phyloP scores from a whole-genome alignment of 2,113 vertebrate species.

The Tautogolabrus adspersus region DNA sequence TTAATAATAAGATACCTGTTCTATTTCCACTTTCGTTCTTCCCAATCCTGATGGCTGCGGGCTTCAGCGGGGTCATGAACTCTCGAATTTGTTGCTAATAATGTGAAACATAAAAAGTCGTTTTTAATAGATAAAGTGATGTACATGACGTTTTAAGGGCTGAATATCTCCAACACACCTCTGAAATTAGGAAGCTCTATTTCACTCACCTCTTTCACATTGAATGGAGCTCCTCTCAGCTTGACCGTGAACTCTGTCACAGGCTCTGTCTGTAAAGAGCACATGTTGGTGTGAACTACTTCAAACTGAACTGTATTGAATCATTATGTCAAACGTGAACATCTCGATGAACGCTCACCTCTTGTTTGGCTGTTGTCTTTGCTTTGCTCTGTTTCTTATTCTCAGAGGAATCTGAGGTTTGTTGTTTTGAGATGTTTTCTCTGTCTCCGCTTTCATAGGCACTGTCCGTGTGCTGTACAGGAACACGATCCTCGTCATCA shows the following conservation, averaged over 20 bases:
- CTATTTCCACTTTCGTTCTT: slow-evolving; percentile 87
- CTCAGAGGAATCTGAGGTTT: slow-evolving; percentile 15
- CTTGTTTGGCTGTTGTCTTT: slow-evolving; percentile 62
- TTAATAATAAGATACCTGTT: slow-evolving; percentile 80
- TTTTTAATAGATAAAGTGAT: not conserved
- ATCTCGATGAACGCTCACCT: slow-evolving; percentile 48
- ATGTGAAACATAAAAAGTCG: slow-evolving; percentile 1
- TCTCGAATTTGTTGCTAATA: slow-evolving; percentile 90
- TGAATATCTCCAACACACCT: not conserved
- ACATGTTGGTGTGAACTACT: not conserved
- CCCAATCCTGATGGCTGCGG: slow-evolving; percentile 89
- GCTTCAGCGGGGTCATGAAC: slow-evolving; percentile 92
- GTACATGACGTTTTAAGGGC: not conserved
- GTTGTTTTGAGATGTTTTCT: slow-evolving; percentile 45
- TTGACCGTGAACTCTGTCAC: slow-evolving; percentile 89
- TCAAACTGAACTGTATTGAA: not conserved
- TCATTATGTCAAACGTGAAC: not conserved
- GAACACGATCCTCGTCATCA: slow-evolving; percentile 12
- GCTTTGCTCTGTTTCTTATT: slow-evolving; percentile 21
- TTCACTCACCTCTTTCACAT: slow-evolving; percentile 87
- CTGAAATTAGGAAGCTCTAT: not conserved
- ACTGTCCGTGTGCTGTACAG: slow-evolving; percentile 45
- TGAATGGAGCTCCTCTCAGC: slow-evolving; percentile 89
- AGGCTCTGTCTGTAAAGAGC: slow-evolving; percentile 73
- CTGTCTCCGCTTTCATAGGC: slow-evolving; percentile 37